These are phyloP conservation scores for Crotalus adamanteus DNA, from an alignment of 2,797 vertebrate genomes.

Conservation along the genomic window DNA sequence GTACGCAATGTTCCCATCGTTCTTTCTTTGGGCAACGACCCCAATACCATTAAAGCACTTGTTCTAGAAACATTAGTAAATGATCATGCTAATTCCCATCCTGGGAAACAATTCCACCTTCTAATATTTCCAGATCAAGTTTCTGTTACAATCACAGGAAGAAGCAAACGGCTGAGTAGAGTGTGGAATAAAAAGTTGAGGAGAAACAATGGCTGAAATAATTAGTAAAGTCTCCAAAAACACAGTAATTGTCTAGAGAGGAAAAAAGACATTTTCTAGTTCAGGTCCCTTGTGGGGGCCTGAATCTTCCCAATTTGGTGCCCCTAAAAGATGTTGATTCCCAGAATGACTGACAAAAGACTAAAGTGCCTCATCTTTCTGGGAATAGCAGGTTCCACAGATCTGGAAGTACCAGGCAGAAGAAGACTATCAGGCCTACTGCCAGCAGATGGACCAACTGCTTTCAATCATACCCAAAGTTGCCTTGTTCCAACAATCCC, in stretches of 20 bases:
- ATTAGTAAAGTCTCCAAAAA: background rate
- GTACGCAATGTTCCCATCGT: background rate
- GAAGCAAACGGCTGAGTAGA: background rate
- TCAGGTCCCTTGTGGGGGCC: background rate
- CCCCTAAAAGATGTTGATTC: background rate
- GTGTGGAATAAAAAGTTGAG: background rate
- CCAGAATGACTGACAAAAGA: background rate
- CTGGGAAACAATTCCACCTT: background rate
- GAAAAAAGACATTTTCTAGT: background rate
- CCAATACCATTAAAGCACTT: background rate
- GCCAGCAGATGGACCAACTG: background rate
- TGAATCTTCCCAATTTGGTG: background rate
- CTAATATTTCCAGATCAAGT: background rate
- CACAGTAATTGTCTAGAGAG: background rate
- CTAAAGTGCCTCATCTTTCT: background rate
- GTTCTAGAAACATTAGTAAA: background rate
- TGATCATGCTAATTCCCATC: background rate
- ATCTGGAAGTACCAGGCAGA: background rate
- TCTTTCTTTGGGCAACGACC: background rate
- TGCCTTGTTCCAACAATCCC: background rate
- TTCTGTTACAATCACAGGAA: background rate
- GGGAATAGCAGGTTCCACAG: background rate
- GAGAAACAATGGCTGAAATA: background rate
- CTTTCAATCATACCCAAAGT: background rate
- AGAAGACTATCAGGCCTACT: background rate